Evolutionary conservation across 2,888 invertebrate genomes (phyloP), one percentile per base, ranked within the genome.

Genomic region (Falcaria lacertinaria): DNA sequence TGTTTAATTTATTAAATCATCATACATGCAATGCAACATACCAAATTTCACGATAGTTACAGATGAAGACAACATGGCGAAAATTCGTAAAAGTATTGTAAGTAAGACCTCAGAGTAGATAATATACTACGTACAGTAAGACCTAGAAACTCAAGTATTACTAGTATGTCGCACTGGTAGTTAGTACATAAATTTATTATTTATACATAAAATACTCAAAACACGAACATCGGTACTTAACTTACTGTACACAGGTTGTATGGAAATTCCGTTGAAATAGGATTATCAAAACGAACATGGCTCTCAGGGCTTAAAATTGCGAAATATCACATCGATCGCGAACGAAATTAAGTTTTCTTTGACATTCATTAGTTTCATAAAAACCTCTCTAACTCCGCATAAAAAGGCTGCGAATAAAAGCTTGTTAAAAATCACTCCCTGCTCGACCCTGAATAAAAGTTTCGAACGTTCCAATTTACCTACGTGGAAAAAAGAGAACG

Each of bases 351-450:
- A 73, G 63, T 67, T 70, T 65, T 60, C 75, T 79, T 79, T 80
- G 81, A 76, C 78, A 79, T 81, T 84, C 79, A 83, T 83, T 81
- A 80, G 77, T 80, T 80, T 75, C 69, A 71, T 73, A 74, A 78
- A 79, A 78, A 70, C 70, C 59, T 64, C 64, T 50, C 58, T 63
- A 60, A 62, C 66, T 64, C 47, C 47, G 55, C 65, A 68, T 68
- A 71, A 74, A 76, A 79, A 74, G 57, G 63, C 60, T 47, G 65
- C 64, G 66, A 75, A 82, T 77, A 77, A 81, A 80, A 74, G 70
- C 81, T 86, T 78, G 80, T 85, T 85, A 85, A 81, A n/a, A 86
- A 80, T 80, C 76, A 76, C 75, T 79, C 74, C 73, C 60, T 72
- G 52, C 68, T 76, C 75, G 74, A 73, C 62, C 71, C 71, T 60